Evolutionary conservation across 2,888 invertebrate species (phyloP), one percentile per base, ranked within the genome.

Genomic region (Lithosia quadra): DNA sequence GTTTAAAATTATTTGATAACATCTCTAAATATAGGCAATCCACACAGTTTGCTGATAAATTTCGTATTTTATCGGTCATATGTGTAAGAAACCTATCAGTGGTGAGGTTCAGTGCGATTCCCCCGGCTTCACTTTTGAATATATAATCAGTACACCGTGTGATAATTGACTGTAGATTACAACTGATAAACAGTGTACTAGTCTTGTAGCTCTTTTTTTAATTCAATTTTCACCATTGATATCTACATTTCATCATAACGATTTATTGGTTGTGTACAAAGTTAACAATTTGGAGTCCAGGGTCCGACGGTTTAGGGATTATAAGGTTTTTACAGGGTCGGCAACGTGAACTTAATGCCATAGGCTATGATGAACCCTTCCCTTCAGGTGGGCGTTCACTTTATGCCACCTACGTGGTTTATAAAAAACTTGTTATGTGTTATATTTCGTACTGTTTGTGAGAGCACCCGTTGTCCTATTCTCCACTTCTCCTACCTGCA

Each of bases 21-120:
- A 63, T 63, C 22, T 28, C 36, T 34, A 56, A 22, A 36, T 33
- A 34, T 33, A 63, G 7, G 18, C 33, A 53, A 61, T 56, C 22
- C 36, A 56, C 63, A 63, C 24, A 56, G 9, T 10, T 34, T 21
- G 18, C 36, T 63, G 56, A 63, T 63, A 63, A 53, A 36, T 55
- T 55, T 36, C 36, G 10, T 56, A 11, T 10, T 10, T 63, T 62
- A 62, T 62, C 61, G 61, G 61, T 43, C 61, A 62, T 49, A 62
- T 28, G n/a, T 43, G 7, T 7, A 18, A 0, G 18, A 18, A n/a
- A 15, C 8, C 43, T 43, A 43, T 43, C 18, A 43, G 18, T 43
- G 43, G 43, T 8, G 43, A 43, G 43, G 43, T 43, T 43, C 43
- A 39, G 39, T 15, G 18, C 43, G 43, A 49, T 34, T 34, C 10